phyloP scores from a whole-genome alignment of 2,113 vertebrate genomes.

The Pluvialis apricaria region DNA sequence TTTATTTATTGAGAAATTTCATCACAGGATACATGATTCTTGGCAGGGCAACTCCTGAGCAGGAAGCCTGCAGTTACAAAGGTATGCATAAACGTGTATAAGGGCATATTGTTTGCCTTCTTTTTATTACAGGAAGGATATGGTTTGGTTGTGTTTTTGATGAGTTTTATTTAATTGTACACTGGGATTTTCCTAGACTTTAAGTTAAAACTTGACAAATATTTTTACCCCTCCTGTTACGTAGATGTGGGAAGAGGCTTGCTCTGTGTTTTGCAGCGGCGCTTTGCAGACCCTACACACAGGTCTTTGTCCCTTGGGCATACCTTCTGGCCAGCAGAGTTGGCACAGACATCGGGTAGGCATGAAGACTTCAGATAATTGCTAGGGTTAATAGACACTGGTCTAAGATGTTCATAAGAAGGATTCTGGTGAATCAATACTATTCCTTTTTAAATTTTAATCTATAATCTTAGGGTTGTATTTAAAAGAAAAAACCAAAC shows the following conservation, averaged over 20 bases:
- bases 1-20: slow-evolving; percentile 67
- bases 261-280: neutral
- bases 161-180: slow-evolving; percentile 55
- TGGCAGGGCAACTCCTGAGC: slow-evolving; percentile 61
- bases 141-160: slow-evolving; percentile 55
- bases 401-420: neutral
- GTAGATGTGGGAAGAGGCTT: neutral
- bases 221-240: neutral
- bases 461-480: slow-evolving; percentile 2
- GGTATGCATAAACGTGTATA: slow-evolving; percentile 46
- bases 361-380: neutral
- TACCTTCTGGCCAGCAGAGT: neutral
- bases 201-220: neutral
- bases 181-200: slow-evolving; percentile 35
- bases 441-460: slow-evolving; percentile 14
- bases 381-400: neutral
- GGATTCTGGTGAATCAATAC: neutral
- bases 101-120: slow-evolving; percentile 66
- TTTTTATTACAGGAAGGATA: slow-evolving; percentile 64
- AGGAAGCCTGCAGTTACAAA: slow-evolving; percentile 70
- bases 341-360: neutral
- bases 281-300: slow-evolving; percentile 10
- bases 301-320: neutral
- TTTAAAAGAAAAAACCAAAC: neutral
- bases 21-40: slow-evolving; percentile 61